Percentiles rank a stretch among this genome's conserved stretches.
Conservation (phyloP, 2,113 vertebrate species). For the Corythaeola cristata region DNA sequence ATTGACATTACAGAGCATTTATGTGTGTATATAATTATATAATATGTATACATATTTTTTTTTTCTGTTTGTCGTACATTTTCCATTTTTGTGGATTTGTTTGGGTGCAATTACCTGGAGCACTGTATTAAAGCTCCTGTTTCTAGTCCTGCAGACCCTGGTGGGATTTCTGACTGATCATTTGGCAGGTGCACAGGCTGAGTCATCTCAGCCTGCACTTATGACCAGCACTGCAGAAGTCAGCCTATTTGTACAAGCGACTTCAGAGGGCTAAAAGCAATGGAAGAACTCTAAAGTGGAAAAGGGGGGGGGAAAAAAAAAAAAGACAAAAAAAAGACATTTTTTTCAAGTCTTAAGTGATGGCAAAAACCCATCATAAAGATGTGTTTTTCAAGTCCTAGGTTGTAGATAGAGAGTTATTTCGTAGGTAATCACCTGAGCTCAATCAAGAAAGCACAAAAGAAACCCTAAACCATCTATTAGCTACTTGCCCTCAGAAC, state of each 20-base stretch:
- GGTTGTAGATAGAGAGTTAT: neutral
- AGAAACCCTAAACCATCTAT: neutral
- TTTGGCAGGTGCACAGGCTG: neutral
- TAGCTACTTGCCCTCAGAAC: neutral
- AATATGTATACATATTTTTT: neutral
- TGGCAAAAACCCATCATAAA: neutral
- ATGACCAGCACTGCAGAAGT: neutral
- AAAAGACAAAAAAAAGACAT: fast-evolving
- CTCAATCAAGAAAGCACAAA: neutral
- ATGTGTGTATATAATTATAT: neutral
- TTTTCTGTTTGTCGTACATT: neutral
- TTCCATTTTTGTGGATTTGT: neutral
- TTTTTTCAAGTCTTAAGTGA: neutral
- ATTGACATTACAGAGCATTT: neutral
- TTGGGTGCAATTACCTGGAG: neutral
- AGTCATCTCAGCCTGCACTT: neutral
- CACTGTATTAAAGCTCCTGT: neutral
- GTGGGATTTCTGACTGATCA: neutral
- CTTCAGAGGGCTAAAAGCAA: neutral
- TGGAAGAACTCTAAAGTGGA: neutral
- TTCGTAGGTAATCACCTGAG: neutral
- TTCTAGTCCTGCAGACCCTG: neutral
- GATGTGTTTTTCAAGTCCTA: neutral
- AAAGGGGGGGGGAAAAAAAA: fast-evolving
- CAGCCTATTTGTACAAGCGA: neutral